A percentile compares a stretch with the other conserved stretches of the same genome.
Conservation (phyloP, 2,113 vertebrate genomes). For the Noctilio leporinus region DNA sequence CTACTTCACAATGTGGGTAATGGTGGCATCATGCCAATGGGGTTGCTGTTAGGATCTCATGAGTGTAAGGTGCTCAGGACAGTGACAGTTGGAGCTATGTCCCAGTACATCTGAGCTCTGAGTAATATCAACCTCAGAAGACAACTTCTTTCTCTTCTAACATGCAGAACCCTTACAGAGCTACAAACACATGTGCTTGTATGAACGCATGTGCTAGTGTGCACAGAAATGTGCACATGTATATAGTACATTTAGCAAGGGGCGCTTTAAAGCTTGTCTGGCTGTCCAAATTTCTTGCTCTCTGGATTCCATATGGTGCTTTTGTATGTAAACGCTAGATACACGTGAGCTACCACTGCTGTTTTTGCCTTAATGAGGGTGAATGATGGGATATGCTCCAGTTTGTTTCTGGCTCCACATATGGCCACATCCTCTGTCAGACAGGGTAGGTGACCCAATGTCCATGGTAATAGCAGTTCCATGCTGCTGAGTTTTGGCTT, state of each 20-base stretch:
- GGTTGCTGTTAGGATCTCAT: not conserved
- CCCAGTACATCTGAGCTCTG: not conserved
- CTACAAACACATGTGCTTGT: too few relatives aligned
- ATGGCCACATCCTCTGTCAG: accelerated
- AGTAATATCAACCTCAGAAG: accelerated
- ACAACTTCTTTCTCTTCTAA: not conserved
- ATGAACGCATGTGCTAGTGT: not conserved
- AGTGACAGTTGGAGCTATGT: not conserved
- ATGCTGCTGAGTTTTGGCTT: not conserved
- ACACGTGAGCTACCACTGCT: not conserved
- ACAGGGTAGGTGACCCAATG: not conserved
- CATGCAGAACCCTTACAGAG: not conserved
- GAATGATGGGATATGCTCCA: not conserved
- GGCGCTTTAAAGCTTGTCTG: not conserved
- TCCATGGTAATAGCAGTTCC: not conserved
- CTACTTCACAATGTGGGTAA: not conserved
- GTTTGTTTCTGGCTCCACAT: not conserved
- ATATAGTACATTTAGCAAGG: too few relatives aligned
- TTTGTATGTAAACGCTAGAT: not conserved
- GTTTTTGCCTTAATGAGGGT: not conserved
- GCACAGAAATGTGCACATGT: not conserved
- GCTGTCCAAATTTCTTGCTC: not conserved
- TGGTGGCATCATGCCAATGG: not conserved
- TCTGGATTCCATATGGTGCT: not conserved
- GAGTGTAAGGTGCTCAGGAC: not conserved